phyloP scores from a whole-genome alignment of 2,797 vertebrate species.

The Vireo griseus region DNA sequence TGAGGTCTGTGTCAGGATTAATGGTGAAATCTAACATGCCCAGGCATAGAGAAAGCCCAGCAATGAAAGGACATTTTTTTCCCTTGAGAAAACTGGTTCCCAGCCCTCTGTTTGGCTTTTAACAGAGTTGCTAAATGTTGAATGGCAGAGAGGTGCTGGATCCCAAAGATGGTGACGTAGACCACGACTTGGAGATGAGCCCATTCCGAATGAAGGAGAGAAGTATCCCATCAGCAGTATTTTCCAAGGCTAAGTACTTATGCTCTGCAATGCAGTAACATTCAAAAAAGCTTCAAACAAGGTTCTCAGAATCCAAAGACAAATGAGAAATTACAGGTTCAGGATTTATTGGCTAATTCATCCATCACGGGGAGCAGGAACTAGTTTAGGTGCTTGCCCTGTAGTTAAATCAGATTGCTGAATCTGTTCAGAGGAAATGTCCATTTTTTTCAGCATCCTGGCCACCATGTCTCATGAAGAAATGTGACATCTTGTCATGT shows the following conservation, averaged over 20 bases:
- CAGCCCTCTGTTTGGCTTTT: slow-evolving; percentile 28
- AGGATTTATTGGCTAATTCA: not conserved
- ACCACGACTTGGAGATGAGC: not conserved
- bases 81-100: slow-evolving; percentile 56
- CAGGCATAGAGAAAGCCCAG: slow-evolving; percentile 18
- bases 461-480: not conserved
- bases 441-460: not conserved
- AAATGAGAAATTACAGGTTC: not conserved
- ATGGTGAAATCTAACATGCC: slow-evolving; percentile 43
- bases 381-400: not conserved
- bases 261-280: not conserved
- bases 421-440: not conserved
- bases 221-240: not conserved
- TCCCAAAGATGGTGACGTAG: slow-evolving; percentile 7
- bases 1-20: slow-evolving; percentile 46
- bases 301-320: not conserved
- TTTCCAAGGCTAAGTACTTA: not conserved
- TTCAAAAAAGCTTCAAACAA: not conserved
- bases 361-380: not conserved
- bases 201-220: not conserved
- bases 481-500: not conserved
- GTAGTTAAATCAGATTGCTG: not conserved
- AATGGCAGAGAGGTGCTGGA: not conserved
- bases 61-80: slow-evolving; percentile 28
- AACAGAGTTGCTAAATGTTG: not conserved